Percentiles rank a stretch among this genome's conserved stretches.
Conservation (phyloP, 2,113 vertebrate species). For the Archocentrus centrarchus region DNA sequence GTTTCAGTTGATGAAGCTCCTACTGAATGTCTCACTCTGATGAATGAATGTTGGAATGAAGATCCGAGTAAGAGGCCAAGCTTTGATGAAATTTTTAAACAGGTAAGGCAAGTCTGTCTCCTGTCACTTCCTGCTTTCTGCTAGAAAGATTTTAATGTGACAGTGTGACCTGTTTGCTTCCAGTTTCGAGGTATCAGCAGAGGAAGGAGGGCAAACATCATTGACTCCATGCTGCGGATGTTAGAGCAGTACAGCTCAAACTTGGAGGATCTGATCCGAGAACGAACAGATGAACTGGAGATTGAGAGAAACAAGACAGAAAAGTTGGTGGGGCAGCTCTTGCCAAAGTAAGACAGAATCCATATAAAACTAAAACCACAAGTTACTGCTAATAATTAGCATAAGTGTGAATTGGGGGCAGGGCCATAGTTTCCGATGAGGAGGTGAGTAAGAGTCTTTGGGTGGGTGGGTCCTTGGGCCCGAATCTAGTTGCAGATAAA, state of each 20-base stretch:
- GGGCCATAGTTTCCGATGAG: not conserved
- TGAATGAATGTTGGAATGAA: slow-evolving; percentile 88
- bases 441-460: not conserved
- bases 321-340: slow-evolving; percentile 85
- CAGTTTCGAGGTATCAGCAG: slow-evolving; percentile 88
- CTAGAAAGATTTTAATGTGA: not conserved
- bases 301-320: slow-evolving; percentile 89
- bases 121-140: not conserved
- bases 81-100: slow-evolving; percentile 82
- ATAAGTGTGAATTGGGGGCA: not conserved
- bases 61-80: slow-evolving; percentile 80
- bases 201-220: slow-evolving; percentile 86
- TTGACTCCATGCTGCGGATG: slow-evolving; percentile 90
- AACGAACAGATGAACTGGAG: slow-evolving; percentile 88
- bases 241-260: slow-evolving; percentile 90
- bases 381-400: not conserved
- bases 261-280: slow-evolving; percentile 88
- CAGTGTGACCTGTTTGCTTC: not conserved
- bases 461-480: no score
- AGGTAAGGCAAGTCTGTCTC: slow-evolving; percentile 35
- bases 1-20: slow-evolving; percentile 87
- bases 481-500: not conserved
- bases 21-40: slow-evolving; percentile 85
- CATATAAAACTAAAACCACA: not conserved
- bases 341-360: slow-evolving; percentile 80